A percentile compares a stretch with the other conserved stretches of the same genome.
Evolutionary conservation across 2,797 vertebrate genomes (phyloP).

Genomic region (Sebastes nivosus): DNA sequence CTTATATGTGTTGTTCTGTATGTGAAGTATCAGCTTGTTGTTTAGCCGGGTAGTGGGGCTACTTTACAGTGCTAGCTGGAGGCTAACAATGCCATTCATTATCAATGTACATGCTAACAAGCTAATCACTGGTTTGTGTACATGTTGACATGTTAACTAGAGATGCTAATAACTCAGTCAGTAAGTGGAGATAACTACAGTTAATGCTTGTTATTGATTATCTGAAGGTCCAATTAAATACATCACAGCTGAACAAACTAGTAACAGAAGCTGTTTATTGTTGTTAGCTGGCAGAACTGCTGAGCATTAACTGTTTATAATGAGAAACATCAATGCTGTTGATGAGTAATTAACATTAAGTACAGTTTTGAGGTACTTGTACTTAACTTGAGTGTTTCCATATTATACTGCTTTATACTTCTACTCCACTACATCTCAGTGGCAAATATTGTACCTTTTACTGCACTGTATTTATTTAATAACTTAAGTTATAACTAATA

Average conservation of each 20-base stretch:
- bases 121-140: conserved; percentile 24
- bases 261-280: not conserved
- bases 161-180: no score
- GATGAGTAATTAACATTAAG: no score
- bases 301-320: not conserved
- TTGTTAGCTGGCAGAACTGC: not conserved
- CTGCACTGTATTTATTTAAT: no score
- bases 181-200: not conserved
- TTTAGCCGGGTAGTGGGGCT: not conserved
- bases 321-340: no score
- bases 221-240: not conserved
- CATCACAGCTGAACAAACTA: not conserved
- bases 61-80: not conserved
- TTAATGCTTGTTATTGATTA: not conserved
- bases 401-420: no score
- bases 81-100: not conserved
- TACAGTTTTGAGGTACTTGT: no score
- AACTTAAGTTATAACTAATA: no score
- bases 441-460: no score
- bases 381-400: no score
- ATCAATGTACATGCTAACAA: conserved; percentile 32
- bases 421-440: no score
- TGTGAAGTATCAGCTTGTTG: not conserved
- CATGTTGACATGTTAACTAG: conserved; percentile 5
- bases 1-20: accelerated